phyloP scores from a whole-genome alignment of 2,888 invertebrate species.

The Trachelus stipa region DNA sequence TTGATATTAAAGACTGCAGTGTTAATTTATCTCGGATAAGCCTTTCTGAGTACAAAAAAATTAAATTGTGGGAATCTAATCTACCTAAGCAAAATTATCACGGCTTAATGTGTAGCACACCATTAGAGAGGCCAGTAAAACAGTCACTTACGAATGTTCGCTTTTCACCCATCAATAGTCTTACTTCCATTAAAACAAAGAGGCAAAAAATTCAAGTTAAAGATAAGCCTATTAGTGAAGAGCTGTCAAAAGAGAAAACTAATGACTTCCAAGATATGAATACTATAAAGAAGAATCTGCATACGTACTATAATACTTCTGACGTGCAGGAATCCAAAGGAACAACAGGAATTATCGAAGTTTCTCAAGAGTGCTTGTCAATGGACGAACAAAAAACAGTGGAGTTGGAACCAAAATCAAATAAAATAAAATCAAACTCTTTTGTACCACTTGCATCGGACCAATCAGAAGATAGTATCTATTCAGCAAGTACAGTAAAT shows the following conservation, averaged over 20 bases:
- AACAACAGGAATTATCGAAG: background rate
- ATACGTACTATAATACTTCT: background rate
- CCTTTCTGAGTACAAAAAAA: background rate
- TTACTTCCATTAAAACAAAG: background rate
- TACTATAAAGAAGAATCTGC: background rate
- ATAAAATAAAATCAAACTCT: slow-evolving; percentile 2
- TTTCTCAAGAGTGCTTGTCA: background rate
- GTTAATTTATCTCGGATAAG: background rate
- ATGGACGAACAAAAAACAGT: background rate
- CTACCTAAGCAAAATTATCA: background rate
- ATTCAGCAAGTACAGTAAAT: background rate
- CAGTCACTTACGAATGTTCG: background rate
- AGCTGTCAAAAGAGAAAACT: background rate
- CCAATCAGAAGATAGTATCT: background rate
- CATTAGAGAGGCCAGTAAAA: background rate
- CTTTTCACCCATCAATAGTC: background rate
- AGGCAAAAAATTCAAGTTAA: background rate
- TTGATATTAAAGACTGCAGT: background rate
- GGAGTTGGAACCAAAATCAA: background rate
- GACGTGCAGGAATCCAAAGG: background rate
- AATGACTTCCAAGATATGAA: background rate
- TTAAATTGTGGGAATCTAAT: background rate
- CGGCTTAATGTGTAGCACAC: background rate
- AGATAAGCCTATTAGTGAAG: background rate
- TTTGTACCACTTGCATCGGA: background rate